phyloP scores from a whole-genome alignment of 2,113 vertebrate species.

The Melanocharis versteri region DNA sequence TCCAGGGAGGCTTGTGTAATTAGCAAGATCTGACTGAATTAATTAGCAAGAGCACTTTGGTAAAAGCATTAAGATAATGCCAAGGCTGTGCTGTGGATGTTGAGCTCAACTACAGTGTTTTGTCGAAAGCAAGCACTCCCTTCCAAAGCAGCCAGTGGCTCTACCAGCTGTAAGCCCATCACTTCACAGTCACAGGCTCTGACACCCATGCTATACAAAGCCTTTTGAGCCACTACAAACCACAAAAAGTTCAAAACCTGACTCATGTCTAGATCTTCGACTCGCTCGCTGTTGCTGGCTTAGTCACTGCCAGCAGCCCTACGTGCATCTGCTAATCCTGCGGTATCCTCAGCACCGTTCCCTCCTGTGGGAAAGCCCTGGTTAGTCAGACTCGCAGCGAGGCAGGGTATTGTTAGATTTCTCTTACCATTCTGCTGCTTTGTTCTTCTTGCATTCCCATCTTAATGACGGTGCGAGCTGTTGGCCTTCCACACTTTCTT shows the following conservation, averaged over 20 bases:
- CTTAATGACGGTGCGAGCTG: not conserved
- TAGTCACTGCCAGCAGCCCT: constrained; percentile 33
- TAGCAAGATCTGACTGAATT: not conserved
- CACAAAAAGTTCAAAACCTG: constrained; percentile 25
- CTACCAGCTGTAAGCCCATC: not conserved
- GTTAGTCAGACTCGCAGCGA: constrained; percentile 11
- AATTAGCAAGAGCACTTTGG: not conserved
- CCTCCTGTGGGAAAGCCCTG: constrained; percentile 43
- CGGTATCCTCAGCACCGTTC: not conserved
- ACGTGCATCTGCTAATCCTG: constrained; percentile 38
- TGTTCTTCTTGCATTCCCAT: constrained; percentile 22
- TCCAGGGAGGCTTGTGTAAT: not conserved
- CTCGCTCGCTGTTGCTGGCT: not conserved
- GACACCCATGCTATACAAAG: not conserved
- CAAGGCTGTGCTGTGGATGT: not conserved
- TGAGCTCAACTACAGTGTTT: not conserved
- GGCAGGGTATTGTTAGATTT: not conserved
- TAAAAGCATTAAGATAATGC: not conserved
- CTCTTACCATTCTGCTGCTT: constrained; percentile 59
- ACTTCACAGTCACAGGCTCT: not conserved
- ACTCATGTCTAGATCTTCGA: constrained; percentile 16
- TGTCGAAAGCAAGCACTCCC: not conserved
- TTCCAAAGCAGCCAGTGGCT: not conserved
- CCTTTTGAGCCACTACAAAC: constrained; percentile 15
- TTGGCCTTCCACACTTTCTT: constrained; percentile 16